Conservation (phyloP, 2,888 invertebrate genomes). For the Hypolimnas misippus region DNA sequence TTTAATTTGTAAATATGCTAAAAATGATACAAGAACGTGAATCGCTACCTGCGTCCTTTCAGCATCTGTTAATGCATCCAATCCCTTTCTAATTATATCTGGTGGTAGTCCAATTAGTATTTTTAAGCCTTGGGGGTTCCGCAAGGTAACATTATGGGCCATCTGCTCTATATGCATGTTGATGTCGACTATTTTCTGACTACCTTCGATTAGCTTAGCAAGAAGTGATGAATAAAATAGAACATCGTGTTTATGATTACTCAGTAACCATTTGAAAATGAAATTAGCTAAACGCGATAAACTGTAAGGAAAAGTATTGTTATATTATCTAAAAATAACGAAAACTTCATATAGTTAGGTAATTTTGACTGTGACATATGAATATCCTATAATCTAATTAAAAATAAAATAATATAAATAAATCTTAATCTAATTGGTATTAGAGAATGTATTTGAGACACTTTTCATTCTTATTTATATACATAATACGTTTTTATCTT, state of each 20-base stretch:
- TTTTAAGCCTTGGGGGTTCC: slow-evolving; percentile 66
- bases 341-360: too few species aligned
- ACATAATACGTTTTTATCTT: too few species aligned
- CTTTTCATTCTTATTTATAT: too few species aligned
- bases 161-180: slow-evolving; percentile 74
- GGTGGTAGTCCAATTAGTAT: slow-evolving; percentile 60
- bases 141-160: slow-evolving; percentile 66
- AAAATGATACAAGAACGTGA: too few species aligned
- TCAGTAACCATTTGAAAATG: slow-evolving; percentile 62
- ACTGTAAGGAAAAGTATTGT: slow-evolving; percentile 49
- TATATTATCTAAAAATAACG: background rate
- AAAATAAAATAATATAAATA: too few species aligned
- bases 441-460: too few species aligned
- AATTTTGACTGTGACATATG: too few species aligned
- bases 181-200: slow-evolving; percentile 61
- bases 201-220: slow-evolving; percentile 69
- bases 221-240: slow-evolving; percentile 72
- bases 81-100: slow-evolving; percentile 59
- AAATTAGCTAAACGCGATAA: slow-evolving; percentile 63
- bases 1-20: too few species aligned
- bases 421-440: too few species aligned
- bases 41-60: slow-evolving; percentile 76
- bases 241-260: slow-evolving; percentile 61
- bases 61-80: slow-evolving; percentile 73
- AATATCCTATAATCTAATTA: too few species aligned